Evolutionary conservation across 53 echinoderm and acorn worm species (phyloP).

Genomic region (Temnopleurus reevesii): DNA sequence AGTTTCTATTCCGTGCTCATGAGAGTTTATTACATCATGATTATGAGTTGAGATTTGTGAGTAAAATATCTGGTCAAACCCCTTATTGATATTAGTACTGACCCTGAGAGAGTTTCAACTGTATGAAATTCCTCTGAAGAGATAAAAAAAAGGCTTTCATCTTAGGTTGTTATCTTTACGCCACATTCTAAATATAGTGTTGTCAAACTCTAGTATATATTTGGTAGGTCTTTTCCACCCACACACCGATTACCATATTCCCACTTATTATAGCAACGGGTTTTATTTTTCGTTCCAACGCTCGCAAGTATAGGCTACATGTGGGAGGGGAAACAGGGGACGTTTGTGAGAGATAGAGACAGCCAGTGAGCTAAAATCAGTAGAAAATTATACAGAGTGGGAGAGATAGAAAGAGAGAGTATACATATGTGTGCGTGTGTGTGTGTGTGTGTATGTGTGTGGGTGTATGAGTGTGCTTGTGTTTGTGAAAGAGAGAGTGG

Average conservation of each 20-base stretch:
- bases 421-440: too few relatives aligned
- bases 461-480: too few relatives aligned
- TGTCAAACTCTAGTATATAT: constrained; percentile 13
- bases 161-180: constrained; percentile 14
- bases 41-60: too few relatives aligned
- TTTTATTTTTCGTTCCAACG: not conserved
- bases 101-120: too few relatives aligned
- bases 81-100: too few relatives aligned
- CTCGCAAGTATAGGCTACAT: not conserved
- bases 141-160: too few relatives aligned
- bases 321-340: not conserved
- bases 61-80: too few relatives aligned
- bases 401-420: not conserved
- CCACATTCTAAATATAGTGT: constrained; percentile 20
- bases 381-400: not conserved
- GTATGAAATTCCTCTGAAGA: too few relatives aligned
- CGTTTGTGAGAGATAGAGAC: not conserved
- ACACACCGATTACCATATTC: not conserved
- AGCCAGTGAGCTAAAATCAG: not conserved
- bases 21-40: too few relatives aligned
- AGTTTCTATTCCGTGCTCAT: too few relatives aligned
- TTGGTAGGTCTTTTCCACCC: not conserved
- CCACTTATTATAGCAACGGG: not conserved
- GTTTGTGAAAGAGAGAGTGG: not conserved
- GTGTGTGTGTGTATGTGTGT: too few relatives aligned